phyloP scores from a whole-genome alignment of 2,888 invertebrate species.

The Pemphredon lugubris region DNA sequence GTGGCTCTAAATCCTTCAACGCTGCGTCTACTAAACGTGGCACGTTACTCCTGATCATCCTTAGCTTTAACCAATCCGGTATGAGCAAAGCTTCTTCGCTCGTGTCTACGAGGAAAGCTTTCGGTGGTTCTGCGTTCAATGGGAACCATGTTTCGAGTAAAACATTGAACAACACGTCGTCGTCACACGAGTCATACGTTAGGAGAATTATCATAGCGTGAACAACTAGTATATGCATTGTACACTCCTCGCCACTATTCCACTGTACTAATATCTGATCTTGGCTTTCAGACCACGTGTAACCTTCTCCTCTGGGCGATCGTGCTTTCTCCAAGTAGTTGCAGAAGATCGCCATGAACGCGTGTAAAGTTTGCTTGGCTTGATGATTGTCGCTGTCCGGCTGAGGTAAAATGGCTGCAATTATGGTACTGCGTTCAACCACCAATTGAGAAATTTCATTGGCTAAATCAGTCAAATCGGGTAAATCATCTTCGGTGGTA shows the following conservation, averaged over 20 bases:
- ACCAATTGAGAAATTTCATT: slow-evolving; percentile 94
- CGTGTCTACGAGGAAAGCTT: slow-evolving; percentile 90
- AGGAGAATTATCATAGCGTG: slow-evolving; percentile 92
- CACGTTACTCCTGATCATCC: slow-evolving; percentile 92
- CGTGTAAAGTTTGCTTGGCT: slow-evolving; percentile 85
- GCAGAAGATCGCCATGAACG: slow-evolving; percentile 88
- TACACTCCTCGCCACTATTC: slow-evolving; percentile 88
- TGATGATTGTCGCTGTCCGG: slow-evolving; percentile 80
- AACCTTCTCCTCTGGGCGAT: slow-evolving; percentile 84
- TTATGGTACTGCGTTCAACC: slow-evolving; percentile 94
- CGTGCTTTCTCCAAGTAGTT: slow-evolving; percentile 88
- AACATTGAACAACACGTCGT: slow-evolving; percentile 81
- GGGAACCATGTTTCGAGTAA: slow-evolving; percentile 95
- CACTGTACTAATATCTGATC: slow-evolving; percentile 91
- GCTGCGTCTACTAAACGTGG: slow-evolving; percentile 92
- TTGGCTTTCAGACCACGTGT: slow-evolving; percentile 86
- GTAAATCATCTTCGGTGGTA: slow-evolving; percentile 85
- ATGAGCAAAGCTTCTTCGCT: slow-evolving; percentile 91
- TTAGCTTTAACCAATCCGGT: slow-evolving; percentile 95
- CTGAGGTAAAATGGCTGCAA: slow-evolving; percentile 89
- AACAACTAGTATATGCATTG: slow-evolving; percentile 90
- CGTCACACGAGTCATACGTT: slow-evolving; percentile 85
- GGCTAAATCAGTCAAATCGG: slow-evolving; percentile 86
- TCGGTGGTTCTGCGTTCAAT: slow-evolving; percentile 86
- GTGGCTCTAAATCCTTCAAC: slow-evolving; percentile 91